Base-by-base conservation (phyloP, 1,140 invertebrate species). In the Planococcus citri region DNA sequence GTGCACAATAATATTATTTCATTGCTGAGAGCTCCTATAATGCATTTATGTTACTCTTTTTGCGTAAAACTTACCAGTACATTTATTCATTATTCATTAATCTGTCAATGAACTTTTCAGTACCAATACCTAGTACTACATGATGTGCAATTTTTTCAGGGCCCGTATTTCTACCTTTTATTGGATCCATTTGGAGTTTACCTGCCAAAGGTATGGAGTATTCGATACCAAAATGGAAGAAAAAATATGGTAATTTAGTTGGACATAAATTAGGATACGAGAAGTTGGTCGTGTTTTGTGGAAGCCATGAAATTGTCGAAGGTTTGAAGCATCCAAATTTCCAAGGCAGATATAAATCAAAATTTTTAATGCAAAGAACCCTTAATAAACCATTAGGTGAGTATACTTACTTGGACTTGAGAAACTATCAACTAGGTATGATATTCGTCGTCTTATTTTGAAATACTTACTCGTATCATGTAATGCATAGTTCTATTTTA, bases 161-260 rank as follows among this genome's bases (percentile, higher is more conserved):
- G 10, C 60, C 60, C 9, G 6, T 64, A 24, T 25, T 64, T 22
- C 17, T 64, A 24, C 60, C 60, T 25, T 4, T 64, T 24, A 64
- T 64, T 25, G 60, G 60, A 64, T 64, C 60, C 1, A 9, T 9
- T 4, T 64, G 25, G 22, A 24, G 10, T 4, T 9, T 64, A 24
- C 60, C 60, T 25, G 60, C 14, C 22, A 64, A 27, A 64, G 60
- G 60, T 17, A 64, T 27, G 9, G 60, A 64, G 24, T 10, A 25
- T 64, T 10, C 3, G 24, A 64, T 64, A 24, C 60, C 60, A 25
- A 27, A 27, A 24, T 64, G 60, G 60, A 24, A 20, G 10, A 64
- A 64, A 25, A 64, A 64, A 64, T 64, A 64, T 27, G 60, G 60
- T 27, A 64, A 64, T 17, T 6, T 64, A 4, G 24, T 64, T 64